Conservation (phyloP, 2,888 invertebrate species). For the Thecophora atra region DNA sequence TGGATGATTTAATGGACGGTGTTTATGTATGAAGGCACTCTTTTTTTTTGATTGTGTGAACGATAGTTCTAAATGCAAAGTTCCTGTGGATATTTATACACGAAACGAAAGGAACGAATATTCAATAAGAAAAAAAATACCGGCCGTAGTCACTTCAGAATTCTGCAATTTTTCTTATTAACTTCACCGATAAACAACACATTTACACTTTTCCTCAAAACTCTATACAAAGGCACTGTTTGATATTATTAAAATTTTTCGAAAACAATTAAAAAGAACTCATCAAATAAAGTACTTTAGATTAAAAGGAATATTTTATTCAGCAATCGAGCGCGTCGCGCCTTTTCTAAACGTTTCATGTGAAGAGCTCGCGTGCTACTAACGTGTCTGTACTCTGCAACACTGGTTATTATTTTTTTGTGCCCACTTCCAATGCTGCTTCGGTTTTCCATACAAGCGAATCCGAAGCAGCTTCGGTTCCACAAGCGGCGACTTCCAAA, state of each 20-base stretch:
- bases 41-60: slow-evolving; percentile 1
- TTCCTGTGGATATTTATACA: neutral
- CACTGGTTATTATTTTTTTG: no score
- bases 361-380: slow-evolving; percentile 63
- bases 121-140: neutral
- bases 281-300: slow-evolving; percentile 15
- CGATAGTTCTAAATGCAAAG: slow-evolving; percentile 9
- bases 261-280: neutral
- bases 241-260: neutral
- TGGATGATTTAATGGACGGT: no score
- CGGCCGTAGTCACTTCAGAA: neutral
- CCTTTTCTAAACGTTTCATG: slow-evolving; percentile 51
- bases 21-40: slow-evolving; percentile 10
- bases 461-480: no score
- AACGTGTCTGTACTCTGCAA: slow-evolving; percentile 57
- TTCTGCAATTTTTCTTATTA: neutral
- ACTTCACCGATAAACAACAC: no score
- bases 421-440: no score
- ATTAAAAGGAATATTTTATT: slow-evolving; percentile 30
- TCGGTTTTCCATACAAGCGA: no score
- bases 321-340: slow-evolving; percentile 45
- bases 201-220: no score
- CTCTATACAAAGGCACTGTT: neutral
- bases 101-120: neutral
- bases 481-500: neutral